These are phyloP conservation scores for Lethenteron camtschaticum DNA, from an alignment of 2,113 vertebrate genomes.

Conservation along the genomic window DNA sequence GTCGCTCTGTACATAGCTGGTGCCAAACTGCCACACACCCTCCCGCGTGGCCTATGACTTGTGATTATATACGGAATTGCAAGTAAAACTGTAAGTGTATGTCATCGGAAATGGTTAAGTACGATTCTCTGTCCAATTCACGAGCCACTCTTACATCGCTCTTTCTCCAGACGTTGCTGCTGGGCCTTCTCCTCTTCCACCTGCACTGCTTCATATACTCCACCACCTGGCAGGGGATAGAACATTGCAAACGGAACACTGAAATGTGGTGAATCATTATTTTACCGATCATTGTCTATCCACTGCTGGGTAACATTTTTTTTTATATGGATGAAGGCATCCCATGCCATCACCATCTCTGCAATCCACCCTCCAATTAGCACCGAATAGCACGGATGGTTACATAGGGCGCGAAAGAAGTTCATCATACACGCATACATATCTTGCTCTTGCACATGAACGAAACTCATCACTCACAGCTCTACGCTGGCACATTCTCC, in stretches of 20 bases:
- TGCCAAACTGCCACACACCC: not conserved
- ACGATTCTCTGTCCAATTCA: not conserved
- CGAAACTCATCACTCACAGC: no score
- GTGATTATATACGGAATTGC: not conserved
- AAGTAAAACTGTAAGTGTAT: not conserved
- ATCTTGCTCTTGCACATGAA: no score
- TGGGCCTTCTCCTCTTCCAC: slow-evolving; percentile 49
- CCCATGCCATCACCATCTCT: not conserved
- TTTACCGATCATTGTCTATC: not conserved
- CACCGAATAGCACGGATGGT: not conserved
- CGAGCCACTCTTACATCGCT: slow-evolving; percentile 24
- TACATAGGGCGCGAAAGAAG: no score
- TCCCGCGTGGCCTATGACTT: accelerated
- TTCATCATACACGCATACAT: no score
- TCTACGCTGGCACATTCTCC: no score
- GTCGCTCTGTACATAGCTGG: not conserved
- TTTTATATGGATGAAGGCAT: not conserved
- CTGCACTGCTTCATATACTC: slow-evolving; percentile 67
- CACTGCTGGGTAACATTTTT: not conserved
- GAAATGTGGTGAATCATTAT: not conserved
- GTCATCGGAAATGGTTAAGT: accelerated
- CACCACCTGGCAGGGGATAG: slow-evolving; percentile 36
- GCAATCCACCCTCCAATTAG: not conserved
- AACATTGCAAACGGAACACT: not conserved
- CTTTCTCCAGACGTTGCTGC: slow-evolving; percentile 49